Evolutionary conservation across 2,888 invertebrate species (phyloP).

Genomic region (Campoletis raptor): DNA sequence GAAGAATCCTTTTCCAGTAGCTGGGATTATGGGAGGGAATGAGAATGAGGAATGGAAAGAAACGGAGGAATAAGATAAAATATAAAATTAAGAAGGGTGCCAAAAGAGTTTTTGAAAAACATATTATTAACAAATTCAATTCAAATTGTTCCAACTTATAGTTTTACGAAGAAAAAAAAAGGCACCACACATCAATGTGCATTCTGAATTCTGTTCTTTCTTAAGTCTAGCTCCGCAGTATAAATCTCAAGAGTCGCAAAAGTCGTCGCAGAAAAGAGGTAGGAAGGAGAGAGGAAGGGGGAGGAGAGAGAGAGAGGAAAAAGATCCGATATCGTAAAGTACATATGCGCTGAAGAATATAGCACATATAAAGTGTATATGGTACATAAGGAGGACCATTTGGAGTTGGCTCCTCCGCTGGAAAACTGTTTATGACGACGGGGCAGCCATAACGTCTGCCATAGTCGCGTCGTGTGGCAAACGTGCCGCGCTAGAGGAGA

Average conservation of each 20-base stretch:
- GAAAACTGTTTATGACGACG: constrained; percentile 73
- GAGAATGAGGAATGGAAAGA: neutral
- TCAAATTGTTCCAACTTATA: neutral
- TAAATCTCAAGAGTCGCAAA: neutral
- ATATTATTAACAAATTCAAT: neutral
- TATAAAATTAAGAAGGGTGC: too few relatives aligned
- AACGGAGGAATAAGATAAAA: neutral
- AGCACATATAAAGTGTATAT: constrained; percentile 27
- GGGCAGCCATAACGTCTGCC: constrained; percentile 68
- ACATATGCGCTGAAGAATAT: constrained; percentile 40
- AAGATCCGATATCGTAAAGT: constrained; percentile 48
- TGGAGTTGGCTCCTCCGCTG: constrained; percentile 65
- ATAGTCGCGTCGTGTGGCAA: constrained; percentile 72
- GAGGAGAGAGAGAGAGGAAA: neutral
- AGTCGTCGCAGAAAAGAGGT: neutral
- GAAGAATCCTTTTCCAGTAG: constrained; percentile 13
- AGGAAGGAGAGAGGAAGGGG: neutral
- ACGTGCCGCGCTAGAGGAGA: constrained; percentile 68
- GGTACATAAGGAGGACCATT: constrained; percentile 55
- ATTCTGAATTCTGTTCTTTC: neutral
- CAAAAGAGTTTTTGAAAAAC: neutral
- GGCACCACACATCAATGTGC: neutral
- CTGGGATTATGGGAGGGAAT: neutral
- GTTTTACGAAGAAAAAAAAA: neutral
- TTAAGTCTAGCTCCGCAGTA: neutral